phyloP scores from a whole-genome alignment of 2,888 invertebrate species.

The Ptychoptera contaminata region DNA sequence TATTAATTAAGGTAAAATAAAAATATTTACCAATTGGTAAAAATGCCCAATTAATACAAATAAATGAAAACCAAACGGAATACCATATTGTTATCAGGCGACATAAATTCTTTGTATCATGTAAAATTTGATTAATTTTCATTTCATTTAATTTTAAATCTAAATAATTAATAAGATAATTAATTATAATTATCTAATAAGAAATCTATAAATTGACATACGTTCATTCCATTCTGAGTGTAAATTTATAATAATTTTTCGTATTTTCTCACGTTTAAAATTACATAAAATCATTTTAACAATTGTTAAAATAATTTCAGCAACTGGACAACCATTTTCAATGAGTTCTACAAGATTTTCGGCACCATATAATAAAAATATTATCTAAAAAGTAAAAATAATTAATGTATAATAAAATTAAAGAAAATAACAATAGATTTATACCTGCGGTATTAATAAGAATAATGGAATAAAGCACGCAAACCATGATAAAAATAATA shows the following conservation, averaged over 20 bases:
- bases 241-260: neutral
- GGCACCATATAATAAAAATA: neutral
- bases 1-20: neutral
- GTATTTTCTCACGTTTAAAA: neutral
- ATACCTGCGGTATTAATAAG: neutral
- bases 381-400: neutral
- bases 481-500: neutral
- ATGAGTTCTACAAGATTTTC: neutral
- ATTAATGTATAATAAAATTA: neutral
- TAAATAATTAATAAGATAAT: neutral
- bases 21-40: neutral
- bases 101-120: neutral
- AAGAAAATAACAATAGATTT: too few relatives aligned
- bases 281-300: neutral
- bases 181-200: neutral
- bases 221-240: neutral
- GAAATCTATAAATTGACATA: neutral
- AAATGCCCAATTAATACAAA: neutral
- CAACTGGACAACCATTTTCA: neutral
- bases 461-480: neutral
- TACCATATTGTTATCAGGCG: neutral
- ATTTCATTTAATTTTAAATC: neutral
- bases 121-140: neutral
- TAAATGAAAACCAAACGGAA: neutral
- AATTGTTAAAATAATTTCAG: neutral